These are phyloP conservation scores for Anas flavirostris DNA, from an alignment of 2,797 vertebrate species.

Conservation along the genomic window DNA sequence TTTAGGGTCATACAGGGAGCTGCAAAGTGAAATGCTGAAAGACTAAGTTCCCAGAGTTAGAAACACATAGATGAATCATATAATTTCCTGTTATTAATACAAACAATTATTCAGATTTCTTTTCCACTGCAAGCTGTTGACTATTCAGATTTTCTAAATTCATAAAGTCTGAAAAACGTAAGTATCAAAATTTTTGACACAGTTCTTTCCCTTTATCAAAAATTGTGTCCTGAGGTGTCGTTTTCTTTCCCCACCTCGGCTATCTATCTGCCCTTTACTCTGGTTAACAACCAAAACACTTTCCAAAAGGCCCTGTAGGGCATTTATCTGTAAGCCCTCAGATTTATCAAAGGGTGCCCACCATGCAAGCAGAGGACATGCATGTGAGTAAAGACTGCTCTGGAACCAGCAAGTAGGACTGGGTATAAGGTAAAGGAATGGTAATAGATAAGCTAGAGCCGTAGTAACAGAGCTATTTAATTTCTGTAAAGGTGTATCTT, in stretches of 20 bases:
- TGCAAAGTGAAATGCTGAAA: neutral
- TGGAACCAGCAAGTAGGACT: neutral
- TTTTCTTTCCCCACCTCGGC: neutral
- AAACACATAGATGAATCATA: neutral
- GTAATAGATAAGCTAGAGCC: neutral
- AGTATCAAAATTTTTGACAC: neutral
- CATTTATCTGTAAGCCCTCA: neutral
- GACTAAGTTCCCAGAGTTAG: no score
- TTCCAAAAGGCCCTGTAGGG: neutral
- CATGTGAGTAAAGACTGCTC: neutral
- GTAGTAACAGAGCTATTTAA: neutral
- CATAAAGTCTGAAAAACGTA: neutral
- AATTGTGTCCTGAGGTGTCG: rapidly evolving
- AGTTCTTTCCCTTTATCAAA: neutral
- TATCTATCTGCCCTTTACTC: neutral
- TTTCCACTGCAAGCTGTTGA: neutral
- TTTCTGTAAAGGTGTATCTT: neutral
- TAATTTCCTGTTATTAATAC: neutral
- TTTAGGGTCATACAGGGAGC: neutral
- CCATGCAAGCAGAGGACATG: neutral
- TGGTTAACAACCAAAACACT: neutral
- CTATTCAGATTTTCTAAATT: neutral
- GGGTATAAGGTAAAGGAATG: rapidly evolving
- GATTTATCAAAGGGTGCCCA: neutral
- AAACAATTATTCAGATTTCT: neutral